phyloP scores from a whole-genome alignment of 2,888 invertebrate species.

The Xanthia togata region DNA sequence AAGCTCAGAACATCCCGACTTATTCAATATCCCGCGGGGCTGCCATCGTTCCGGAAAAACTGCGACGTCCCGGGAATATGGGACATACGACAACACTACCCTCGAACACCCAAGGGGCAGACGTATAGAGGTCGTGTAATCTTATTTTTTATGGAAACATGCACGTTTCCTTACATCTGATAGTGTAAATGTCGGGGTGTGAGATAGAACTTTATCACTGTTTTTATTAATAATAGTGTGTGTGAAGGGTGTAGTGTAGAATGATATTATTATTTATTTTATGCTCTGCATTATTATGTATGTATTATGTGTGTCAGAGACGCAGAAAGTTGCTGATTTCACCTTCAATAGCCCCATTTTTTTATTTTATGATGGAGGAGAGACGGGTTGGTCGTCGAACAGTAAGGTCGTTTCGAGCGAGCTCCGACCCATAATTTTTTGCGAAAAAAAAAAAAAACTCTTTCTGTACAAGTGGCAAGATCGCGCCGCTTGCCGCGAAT shows the following conservation, averaged over 20 bases:
- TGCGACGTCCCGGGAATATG: conserved; percentile 52
- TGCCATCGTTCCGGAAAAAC: conserved; percentile 57
- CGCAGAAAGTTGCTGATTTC: too few relatives aligned
- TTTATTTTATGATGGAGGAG: too few relatives aligned
- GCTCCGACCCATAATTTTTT: too few relatives aligned
- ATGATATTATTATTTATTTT: conserved; percentile 47
- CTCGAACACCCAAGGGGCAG: conserved; percentile 62
- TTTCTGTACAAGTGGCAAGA: too few relatives aligned
- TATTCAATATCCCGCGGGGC: conserved; percentile 45
- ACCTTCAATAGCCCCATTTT: too few relatives aligned
- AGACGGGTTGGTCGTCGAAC: too few relatives aligned
- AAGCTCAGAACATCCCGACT: conserved; percentile 38
- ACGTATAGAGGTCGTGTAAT: conserved; percentile 65
- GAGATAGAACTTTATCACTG: conserved; percentile 58
- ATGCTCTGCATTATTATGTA: background rate
- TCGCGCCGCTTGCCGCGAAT: too few relatives aligned
- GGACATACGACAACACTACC: conserved; percentile 59
- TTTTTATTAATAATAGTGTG: conserved; percentile 60
- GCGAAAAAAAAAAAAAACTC: too few relatives aligned
- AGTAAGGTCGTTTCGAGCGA: too few relatives aligned
- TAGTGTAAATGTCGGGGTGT: conserved; percentile 61
- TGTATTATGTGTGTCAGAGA: too few relatives aligned
- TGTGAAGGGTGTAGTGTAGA: conserved; percentile 45
- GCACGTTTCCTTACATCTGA: conserved; percentile 67
- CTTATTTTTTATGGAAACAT: conserved; percentile 69